Evolutionary conservation across 2,113 vertebrate species (phyloP).

Genomic region (Pseudorectes ferrugineus): DNA sequence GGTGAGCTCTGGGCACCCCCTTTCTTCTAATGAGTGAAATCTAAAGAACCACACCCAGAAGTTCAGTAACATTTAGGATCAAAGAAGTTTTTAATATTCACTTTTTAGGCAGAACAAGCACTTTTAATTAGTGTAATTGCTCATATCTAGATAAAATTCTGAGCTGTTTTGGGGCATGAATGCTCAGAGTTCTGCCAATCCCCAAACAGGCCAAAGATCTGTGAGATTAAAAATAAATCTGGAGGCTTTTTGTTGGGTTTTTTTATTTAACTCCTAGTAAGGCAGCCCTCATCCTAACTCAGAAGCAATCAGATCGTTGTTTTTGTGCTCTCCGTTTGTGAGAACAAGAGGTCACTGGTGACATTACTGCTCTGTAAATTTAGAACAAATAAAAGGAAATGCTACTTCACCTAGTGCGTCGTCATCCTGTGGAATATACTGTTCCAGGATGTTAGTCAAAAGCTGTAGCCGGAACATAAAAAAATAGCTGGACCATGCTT

Average conservation of each 20-base stretch:
- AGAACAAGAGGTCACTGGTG: conserved; percentile 59
- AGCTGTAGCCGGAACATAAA: background rate
- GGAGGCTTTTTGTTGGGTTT: background rate
- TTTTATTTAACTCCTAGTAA: background rate
- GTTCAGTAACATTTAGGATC: background rate
- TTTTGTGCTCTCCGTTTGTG: background rate
- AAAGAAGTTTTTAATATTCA: background rate
- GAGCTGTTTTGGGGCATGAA: background rate
- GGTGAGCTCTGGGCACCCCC: background rate
- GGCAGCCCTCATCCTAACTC: background rate
- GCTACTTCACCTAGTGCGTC: conserved; percentile 50
- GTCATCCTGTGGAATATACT: conserved; percentile 53
- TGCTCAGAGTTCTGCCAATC: background rate
- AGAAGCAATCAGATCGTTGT: background rate
- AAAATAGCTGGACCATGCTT: background rate
- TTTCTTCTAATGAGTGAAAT: background rate
- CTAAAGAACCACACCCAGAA: background rate
- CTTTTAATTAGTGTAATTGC: background rate
- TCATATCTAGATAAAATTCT: background rate
- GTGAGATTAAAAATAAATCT: conserved; percentile 10
- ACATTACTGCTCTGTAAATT: conserved; percentile 58
- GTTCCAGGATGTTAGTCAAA: conserved; percentile 60
- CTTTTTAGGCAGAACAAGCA: background rate
- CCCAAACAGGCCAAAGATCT: background rate
- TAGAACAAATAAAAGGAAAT: conserved; percentile 66